Evolutionary conservation across 2,113 vertebrate species (phyloP).

Genomic region (Dicentrarchus labrax): DNA sequence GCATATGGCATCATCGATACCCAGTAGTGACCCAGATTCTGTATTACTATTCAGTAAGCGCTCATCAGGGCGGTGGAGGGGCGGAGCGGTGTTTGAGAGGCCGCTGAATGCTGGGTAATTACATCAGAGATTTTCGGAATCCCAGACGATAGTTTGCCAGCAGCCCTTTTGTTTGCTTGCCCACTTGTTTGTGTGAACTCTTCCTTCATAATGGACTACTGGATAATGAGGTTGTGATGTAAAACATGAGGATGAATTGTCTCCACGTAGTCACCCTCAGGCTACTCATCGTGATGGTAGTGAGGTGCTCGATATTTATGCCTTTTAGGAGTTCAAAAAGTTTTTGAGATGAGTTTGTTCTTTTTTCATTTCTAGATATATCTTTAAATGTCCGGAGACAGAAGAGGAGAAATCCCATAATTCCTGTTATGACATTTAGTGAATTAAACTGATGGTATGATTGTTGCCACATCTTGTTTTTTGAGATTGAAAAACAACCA

Average conservation of each 20-base stretch:
- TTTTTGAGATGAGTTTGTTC: neutral
- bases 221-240: constrained; percentile 51
- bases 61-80: constrained; percentile 37
- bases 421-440: neutral
- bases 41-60: constrained; percentile 48
- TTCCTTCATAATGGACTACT: constrained; percentile 47
- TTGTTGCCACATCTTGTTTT: neutral
- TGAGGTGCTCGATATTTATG: neutral
- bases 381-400: too few species aligned
- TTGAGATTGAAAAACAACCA: neutral
- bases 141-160: constrained; percentile 58
- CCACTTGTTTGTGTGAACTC: constrained; percentile 69
- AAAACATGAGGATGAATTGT: constrained; percentile 28
- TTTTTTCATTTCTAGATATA: neutral
- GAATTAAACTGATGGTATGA: neutral
- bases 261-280: neutral
- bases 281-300: neutral
- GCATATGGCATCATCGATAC: constrained; percentile 75
- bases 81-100: constrained; percentile 35
- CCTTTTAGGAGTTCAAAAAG: neutral
- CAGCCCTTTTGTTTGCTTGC: constrained; percentile 63
- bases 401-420: too few species aligned
- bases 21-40: constrained; percentile 52
- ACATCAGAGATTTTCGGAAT: constrained; percentile 61
- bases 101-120: constrained; percentile 74